These are phyloP conservation scores for Willowsia nigromaculata DNA, from an alignment of 2,888 invertebrate species.

Conservation along the genomic window DNA sequence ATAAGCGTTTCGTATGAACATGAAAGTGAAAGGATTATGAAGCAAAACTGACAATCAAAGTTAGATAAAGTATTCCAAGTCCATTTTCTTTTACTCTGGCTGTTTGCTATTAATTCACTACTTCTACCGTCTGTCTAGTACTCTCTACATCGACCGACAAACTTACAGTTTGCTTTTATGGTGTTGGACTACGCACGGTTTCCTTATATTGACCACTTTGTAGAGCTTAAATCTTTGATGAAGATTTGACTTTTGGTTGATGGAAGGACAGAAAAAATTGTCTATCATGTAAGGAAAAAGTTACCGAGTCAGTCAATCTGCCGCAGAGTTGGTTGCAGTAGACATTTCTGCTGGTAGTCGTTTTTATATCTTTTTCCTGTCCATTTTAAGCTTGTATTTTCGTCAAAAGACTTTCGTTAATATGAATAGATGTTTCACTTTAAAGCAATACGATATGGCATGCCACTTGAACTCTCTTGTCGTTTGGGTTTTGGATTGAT, in stretches of 20 bases:
- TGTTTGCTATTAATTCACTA: not conserved
- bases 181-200: not conserved
- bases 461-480: slow-evolving; percentile 19
- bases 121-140: not conserved
- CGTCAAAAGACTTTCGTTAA: slow-evolving; percentile 12
- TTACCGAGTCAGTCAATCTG: slow-evolving; percentile 37
- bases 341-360: slow-evolving; percentile 1
- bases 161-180: slow-evolving; percentile 23
- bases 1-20: not conserved
- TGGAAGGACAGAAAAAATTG: slow-evolving; percentile 48
- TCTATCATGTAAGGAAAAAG: slow-evolving; percentile 18
- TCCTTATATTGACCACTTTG: slow-evolving; percentile 51
- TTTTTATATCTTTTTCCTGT: not conserved
- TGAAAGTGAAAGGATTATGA: slow-evolving; percentile 44
- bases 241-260: slow-evolving; percentile 50
- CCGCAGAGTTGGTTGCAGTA: not conserved
- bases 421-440: slow-evolving; percentile 54
- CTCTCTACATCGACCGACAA: not conserved
- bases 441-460: not conserved
- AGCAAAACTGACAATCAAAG: slow-evolving; percentile 53
- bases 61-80: not conserved
- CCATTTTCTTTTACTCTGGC: not conserved
- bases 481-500: slow-evolving; percentile 48
- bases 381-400: not conserved
- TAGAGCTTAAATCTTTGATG: slow-evolving; percentile 59